Evolutionary conservation across 2,888 invertebrate genomes (phyloP), one percentile per base, ranked within the genome.

Genomic region (Chymomyza caudatula): DNA sequence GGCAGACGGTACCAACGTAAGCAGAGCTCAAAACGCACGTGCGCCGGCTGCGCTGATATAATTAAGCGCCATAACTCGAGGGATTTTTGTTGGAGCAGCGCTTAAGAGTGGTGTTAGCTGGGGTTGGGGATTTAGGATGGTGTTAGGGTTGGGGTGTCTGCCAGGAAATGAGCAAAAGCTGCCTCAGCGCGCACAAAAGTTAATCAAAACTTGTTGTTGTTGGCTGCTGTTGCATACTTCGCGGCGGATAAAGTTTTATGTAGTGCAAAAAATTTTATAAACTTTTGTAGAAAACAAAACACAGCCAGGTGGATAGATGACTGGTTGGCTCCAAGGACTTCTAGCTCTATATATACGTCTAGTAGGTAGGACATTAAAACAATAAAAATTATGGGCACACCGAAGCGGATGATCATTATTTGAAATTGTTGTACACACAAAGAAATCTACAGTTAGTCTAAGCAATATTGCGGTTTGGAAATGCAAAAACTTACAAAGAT

Each of bases 51-150:
- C 67, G 23, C 79, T 76, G 79, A 78, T 78, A 78, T 78, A 78
- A 78, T 78, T 78, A 78, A 78, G 78, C 78, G 82, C 76, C 83
- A 82, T 78, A 82, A 82, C 78, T 82, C 70, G 82, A 73, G 82
- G 82, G 79, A 76, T 78, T 71, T 78, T 82, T 78, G 73, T 67
- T 66, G 64, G 61, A 62, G 68, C 53, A 57, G 54, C 15, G 15
- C 15, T 47, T 17, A n/a, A 47, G 15, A 47, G 47, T 47, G 47
- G 13, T 47, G 19, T 47, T 47, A 17, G 13, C 19, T 13, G 15
- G 4, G n/a, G 13, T 15, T 17, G 15, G 4, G n/a, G 13, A 6
- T 17, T 6, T 15, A 47, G 47, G 4, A 13, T 6, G 44, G 5
- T 6, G 49, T 11, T 49, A 51, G 11, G 11, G 22, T 15, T 13